These are phyloP conservation scores for Sinosuthora webbiana DNA, from an alignment of 2,113 vertebrate genomes.

Conservation along the genomic window DNA sequence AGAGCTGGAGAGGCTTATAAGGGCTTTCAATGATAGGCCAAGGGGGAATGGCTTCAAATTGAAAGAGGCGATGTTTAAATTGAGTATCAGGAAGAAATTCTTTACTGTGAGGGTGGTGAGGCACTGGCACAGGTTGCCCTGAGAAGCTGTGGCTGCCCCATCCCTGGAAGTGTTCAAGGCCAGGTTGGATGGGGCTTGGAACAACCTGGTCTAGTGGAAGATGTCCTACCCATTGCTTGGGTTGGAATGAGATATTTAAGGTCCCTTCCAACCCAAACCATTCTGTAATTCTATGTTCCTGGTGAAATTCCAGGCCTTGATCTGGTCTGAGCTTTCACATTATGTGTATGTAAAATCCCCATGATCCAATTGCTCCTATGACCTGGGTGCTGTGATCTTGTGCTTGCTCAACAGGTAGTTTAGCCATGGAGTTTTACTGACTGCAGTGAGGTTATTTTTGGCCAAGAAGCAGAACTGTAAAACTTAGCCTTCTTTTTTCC, in stretches of 20 bases:
- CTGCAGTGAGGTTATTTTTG: background rate
- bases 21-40: background rate
- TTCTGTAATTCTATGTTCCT: background rate
- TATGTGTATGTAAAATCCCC: background rate
- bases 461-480: background rate
- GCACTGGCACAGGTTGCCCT: background rate
- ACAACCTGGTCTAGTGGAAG: background rate
- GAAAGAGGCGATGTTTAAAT: background rate
- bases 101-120: background rate
- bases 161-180: background rate
- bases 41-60: background rate
- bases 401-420: background rate
- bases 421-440: background rate
- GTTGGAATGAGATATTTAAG: background rate
- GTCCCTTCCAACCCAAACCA: background rate
- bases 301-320: background rate
- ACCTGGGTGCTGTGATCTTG: background rate
- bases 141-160: background rate
- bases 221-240: background rate
- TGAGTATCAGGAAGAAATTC: background rate
- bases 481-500: background rate
- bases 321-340: background rate
- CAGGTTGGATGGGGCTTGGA: background rate
- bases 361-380: background rate
- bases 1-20: background rate